These are phyloP conservation scores for Brachionus koreanus DNA, from an alignment of 1,140 invertebrate species.

Conservation along the genomic window DNA sequence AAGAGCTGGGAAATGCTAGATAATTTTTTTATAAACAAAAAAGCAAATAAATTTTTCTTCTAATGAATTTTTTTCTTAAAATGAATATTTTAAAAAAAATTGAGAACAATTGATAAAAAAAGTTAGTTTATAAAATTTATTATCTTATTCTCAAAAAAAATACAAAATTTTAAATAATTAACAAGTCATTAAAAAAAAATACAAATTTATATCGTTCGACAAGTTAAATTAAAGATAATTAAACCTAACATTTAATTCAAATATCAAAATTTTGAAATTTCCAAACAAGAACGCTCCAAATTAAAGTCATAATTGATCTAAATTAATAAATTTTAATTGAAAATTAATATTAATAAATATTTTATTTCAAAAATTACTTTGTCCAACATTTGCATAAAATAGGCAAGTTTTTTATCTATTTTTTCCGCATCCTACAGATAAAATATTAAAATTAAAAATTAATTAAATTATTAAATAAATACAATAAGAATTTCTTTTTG, in stretches of 20 bases:
- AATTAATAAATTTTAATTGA: not conserved
- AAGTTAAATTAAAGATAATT: not conserved
- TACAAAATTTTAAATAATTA: not conserved
- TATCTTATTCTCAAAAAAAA: not conserved
- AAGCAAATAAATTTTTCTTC: not conserved
- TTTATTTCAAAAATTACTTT: too few relatives aligned
- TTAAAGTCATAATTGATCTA: conserved; percentile 21
- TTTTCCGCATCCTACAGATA: not conserved
- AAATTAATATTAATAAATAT: too few relatives aligned
- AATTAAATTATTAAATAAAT: not conserved
- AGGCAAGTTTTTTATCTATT: not conserved
- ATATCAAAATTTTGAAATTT: not conserved
- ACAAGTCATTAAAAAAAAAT: not conserved
- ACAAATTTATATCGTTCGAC: not conserved
- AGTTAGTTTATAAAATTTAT: not conserved
- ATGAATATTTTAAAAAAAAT: not conserved
- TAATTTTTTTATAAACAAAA: not conserved
- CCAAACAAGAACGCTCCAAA: conserved; percentile 23
- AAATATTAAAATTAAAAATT: not conserved
- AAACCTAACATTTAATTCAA: not conserved
- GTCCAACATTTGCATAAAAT: not conserved
- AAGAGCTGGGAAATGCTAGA: conserved; percentile 48
- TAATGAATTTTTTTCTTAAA: not conserved
- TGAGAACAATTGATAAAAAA: too few relatives aligned
- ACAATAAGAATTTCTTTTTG: not conserved